Percentiles rank a stretch among this genome's conserved stretches.
These are phyloP conservation scores for Ascaphus truei DNA, from an alignment of 2,113 vertebrate genomes.

Conservation along the genomic window DNA sequence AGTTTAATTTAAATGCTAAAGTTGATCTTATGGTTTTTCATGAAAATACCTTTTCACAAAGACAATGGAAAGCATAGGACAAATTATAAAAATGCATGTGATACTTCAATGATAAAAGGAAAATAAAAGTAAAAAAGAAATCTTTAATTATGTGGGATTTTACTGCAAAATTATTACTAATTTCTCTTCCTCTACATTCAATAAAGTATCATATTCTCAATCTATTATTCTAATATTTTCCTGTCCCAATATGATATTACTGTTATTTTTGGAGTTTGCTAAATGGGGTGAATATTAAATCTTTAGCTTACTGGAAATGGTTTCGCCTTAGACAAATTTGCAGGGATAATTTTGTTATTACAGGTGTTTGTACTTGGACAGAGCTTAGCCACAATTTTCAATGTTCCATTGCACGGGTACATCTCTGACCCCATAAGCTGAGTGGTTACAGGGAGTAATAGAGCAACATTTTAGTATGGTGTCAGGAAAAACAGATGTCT, in stretches of 20 bases:
- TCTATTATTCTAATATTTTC: conserved; percentile 73
- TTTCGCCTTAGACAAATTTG: conserved; percentile 76
- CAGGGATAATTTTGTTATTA: conserved; percentile 87
- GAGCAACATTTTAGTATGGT: not conserved
- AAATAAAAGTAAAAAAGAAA: no score
- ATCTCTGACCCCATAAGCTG: conserved; percentile 67
- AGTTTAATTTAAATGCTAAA: no score
- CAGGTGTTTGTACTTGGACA: conserved; percentile 95
- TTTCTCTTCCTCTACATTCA: conserved; percentile 62
- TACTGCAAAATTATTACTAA: no score
- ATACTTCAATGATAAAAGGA: no score
- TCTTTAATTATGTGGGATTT: no score
- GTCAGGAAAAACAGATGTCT: conserved; percentile 13
- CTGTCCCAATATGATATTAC: conserved; percentile 72
- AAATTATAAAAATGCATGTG: no score
- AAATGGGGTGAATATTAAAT: conserved; percentile 82
- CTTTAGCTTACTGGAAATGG: conserved; percentile 86
- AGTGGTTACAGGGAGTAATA: conserved; percentile 65
- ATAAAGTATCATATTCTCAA: conserved; percentile 67
- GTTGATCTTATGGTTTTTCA: no score
- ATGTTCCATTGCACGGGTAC: conserved; percentile 82
- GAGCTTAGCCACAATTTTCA: conserved; percentile 78
- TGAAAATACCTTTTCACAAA: no score
- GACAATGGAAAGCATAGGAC: no score
- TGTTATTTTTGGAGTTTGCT: conserved; percentile 85